These are phyloP conservation scores for Brachypterus glaber DNA, from an alignment of 2,888 invertebrate genomes.

Conservation along the genomic window DNA sequence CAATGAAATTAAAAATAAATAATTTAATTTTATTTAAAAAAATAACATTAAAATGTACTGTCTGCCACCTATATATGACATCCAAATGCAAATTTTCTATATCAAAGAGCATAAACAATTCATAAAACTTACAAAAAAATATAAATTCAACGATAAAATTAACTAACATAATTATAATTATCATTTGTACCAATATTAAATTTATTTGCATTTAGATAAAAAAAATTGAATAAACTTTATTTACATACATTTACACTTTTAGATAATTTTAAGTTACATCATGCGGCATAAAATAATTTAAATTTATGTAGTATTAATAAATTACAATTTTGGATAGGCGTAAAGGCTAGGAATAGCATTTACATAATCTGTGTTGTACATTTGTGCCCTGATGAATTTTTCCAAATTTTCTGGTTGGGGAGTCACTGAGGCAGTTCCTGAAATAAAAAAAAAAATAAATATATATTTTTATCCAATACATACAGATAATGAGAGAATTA, in stretches of 20 bases:
- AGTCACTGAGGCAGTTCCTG: slow-evolving; percentile 67
- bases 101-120: too few relatives aligned
- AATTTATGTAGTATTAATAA: too few relatives aligned
- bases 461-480: too few relatives aligned
- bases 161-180: too few relatives aligned
- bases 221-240: slow-evolving; percentile 2
- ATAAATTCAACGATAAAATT: too few relatives aligned
- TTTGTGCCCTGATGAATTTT: slow-evolving; percentile 67
- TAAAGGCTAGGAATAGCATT: slow-evolving; percentile 61
- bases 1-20: slow-evolving; percentile 18
- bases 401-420: slow-evolving; percentile 68
- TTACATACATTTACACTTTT: slow-evolving; percentile 3
- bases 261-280: too few relatives aligned
- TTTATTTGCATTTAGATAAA: neutral
- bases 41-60: slow-evolving; percentile 11
- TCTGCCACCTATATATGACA: too few relatives aligned
- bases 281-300: too few relatives aligned
- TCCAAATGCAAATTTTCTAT: too few relatives aligned
- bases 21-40: slow-evolving; percentile 19
- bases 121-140: too few relatives aligned
- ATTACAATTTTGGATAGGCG: slow-evolving; percentile 41
- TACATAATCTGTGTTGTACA: slow-evolving; percentile 65
- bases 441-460: slow-evolving; percentile 25
- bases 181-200: too few relatives aligned
- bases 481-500: too few relatives aligned